Evolutionary conservation across 2,113 vertebrate genomes (phyloP), one percentile per base, ranked within the genome.

Genomic region (Heterocephalus glaber): DNA sequence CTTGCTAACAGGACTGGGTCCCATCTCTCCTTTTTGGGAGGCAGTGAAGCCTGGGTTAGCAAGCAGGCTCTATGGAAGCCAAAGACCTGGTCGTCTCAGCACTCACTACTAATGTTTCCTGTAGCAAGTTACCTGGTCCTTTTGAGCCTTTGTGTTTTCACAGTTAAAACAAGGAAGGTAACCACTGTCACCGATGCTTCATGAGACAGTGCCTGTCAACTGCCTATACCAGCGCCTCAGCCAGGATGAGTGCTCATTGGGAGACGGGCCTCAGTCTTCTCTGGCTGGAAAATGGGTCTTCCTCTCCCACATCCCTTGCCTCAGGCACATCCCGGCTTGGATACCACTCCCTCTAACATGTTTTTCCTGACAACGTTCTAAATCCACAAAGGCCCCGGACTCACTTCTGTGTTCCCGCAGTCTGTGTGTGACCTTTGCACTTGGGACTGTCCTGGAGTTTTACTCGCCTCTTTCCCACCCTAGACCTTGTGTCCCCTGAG

Each of bases 131-230:
- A 30, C 49, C 56, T 61, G 28, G 47, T 8, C 44, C 66, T 79
- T 68, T 70, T 19, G 49, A 84, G 38, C 33, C 47, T 49, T 7
- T 19, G 14, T 16, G 0, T 33, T 63, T 82, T 58, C 44, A 5
- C 7, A 38, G 7, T 13, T 86, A 41, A 79, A 24, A 58, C 0
- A 1, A 49, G 65, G 77, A 44, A 85, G 66, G 70, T 20, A 30
- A 76, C 11, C 26, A 5, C 17, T 0, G 1, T 68, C 58, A 26
- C n/a, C 12, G 49, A 8, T 0, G 14, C 77, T 33, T 3, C 44
- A 6, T 3, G 5, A 38, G 54, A 61, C 0, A 0, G 58, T 20
- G 22, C 12, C 1, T 4, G 1, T 17, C 26, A 44, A n/a, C 12
- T 12, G 68, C 74, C 92, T 3, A 4, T 35, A 19, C 38, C 60